A percentile compares a stretch with the other conserved stretches of the same genome.
Evolutionary conservation across 2,888 invertebrate genomes (phyloP).

Genomic region (Campoletis raptor): DNA sequence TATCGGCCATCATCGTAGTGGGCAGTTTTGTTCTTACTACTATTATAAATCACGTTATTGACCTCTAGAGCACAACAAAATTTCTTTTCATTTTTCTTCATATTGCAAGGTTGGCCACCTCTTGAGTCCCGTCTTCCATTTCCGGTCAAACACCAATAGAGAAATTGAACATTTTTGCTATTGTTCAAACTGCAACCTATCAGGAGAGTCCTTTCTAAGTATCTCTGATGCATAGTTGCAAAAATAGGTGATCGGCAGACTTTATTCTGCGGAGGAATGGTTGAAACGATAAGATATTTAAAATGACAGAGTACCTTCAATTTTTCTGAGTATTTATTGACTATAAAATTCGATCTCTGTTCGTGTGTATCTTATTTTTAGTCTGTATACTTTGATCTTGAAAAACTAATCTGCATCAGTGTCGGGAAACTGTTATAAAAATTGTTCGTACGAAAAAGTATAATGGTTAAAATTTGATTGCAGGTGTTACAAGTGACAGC

Average conservation of each 20-base stretch:
- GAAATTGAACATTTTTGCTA: not conserved
- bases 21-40: not conserved
- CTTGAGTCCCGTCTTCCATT: not conserved
- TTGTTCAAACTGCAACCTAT: not conserved
- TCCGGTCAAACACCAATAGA: not conserved
- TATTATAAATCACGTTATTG: not conserved
- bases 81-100: not conserved
- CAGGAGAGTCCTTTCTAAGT: not conserved
- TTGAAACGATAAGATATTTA: too few relatives aligned
- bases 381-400: not conserved
- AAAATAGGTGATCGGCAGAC: too few relatives aligned
- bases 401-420: not conserved
- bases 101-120: not conserved
- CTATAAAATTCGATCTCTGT: too few relatives aligned
- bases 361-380: too few relatives aligned
- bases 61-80: not conserved
- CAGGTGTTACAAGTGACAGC: slow-evolving; percentile 96
- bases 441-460: not conserved
- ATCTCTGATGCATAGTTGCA: not conserved
- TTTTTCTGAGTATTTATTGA: too few relatives aligned
- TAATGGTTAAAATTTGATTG: slow-evolving; percentile 69
- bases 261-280: too few relatives aligned
- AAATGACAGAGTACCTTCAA: too few relatives aligned
- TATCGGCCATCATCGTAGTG: not conserved
- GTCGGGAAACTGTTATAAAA: not conserved